phyloP scores from a whole-genome alignment of 2,888 invertebrate genomes.

The Thysanoteuthis rhombus region DNA sequence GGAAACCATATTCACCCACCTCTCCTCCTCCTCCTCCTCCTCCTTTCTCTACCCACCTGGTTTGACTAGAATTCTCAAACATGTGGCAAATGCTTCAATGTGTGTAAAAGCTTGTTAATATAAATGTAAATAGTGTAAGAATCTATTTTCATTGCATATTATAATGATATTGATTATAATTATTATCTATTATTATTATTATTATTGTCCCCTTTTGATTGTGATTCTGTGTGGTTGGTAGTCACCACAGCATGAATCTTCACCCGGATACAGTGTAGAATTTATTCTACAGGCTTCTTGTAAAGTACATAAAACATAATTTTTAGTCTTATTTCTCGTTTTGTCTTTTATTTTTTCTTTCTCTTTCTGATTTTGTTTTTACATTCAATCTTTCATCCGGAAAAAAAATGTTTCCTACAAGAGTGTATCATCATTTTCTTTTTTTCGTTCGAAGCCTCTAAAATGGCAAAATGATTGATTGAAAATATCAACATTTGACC shows the following conservation, averaged over 20 bases:
- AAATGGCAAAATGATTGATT: too few species aligned
- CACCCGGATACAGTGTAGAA: background rate
- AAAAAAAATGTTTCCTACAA: background rate
- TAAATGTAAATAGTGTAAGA: constrained; percentile 32
- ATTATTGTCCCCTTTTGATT: background rate
- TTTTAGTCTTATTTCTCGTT: background rate
- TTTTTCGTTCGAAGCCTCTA: too few species aligned
- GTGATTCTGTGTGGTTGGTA: background rate
- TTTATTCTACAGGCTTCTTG: background rate
- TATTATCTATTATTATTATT: background rate
- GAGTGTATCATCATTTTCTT: background rate
- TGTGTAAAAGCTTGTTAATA: constrained; percentile 18
- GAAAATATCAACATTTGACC: too few species aligned
- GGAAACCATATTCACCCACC: background rate
- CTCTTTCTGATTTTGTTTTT: background rate
- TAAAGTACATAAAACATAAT: background rate
- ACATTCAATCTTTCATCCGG: background rate
- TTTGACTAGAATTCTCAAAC: background rate
- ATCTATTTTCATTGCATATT: constrained; percentile 31
- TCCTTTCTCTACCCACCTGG: background rate
- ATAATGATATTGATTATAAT: background rate
- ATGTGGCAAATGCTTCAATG: background rate
- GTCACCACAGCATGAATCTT: background rate
- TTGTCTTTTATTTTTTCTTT: background rate
- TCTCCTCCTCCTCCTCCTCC: background rate